Evolutionary conservation across 2,888 invertebrate species (phyloP).

Genomic region (Drosophila crucigera): DNA sequence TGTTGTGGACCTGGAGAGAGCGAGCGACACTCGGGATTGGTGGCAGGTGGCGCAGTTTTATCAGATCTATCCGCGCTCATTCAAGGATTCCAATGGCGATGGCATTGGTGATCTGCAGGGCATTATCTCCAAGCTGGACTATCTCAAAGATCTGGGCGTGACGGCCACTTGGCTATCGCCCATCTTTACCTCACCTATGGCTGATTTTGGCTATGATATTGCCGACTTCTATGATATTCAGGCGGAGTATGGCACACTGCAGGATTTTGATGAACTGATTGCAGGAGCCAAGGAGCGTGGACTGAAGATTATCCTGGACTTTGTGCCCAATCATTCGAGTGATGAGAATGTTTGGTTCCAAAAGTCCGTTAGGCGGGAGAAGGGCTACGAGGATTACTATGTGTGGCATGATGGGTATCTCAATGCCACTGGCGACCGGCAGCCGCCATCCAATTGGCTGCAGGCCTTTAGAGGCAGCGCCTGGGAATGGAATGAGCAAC

Average conservation of each 20-base stretch:
- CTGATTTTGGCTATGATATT: slow-evolving; percentile 92
- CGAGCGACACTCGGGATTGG: slow-evolving; percentile 88
- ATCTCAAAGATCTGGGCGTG: slow-evolving; percentile 89
- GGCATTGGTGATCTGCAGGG: slow-evolving; percentile 94
- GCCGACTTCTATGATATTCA: slow-evolving; percentile 89
- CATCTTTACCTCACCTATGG: slow-evolving; percentile 90
- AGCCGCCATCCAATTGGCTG: slow-evolving; percentile 83
- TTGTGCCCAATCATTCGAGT: slow-evolving; percentile 92
- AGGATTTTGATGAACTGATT: slow-evolving; percentile 88
- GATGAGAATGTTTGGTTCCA: slow-evolving; percentile 94
- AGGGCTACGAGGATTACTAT: slow-evolving; percentile 90
- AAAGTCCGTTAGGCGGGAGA: slow-evolving; percentile 88
- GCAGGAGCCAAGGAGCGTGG: slow-evolving; percentile 86
- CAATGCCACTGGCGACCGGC: slow-evolving; percentile 57
- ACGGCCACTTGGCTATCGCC: slow-evolving; percentile 91
- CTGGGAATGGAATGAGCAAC: slow-evolving; percentile 89
- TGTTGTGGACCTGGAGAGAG: slow-evolving; percentile 47
- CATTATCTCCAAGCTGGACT: slow-evolving; percentile 87
- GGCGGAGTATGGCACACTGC: slow-evolving; percentile 89
- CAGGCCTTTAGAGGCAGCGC: slow-evolving; percentile 89
- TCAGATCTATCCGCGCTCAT: slow-evolving; percentile 94
- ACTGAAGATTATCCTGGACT: slow-evolving; percentile 87
- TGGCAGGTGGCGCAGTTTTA: slow-evolving; percentile 93
- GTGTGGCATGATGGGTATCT: slow-evolving; percentile 89
- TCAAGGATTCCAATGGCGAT: slow-evolving; percentile 92